These are phyloP conservation scores for Oligia latruncula DNA, from an alignment of 2,888 invertebrate species.

Conservation along the genomic window DNA sequence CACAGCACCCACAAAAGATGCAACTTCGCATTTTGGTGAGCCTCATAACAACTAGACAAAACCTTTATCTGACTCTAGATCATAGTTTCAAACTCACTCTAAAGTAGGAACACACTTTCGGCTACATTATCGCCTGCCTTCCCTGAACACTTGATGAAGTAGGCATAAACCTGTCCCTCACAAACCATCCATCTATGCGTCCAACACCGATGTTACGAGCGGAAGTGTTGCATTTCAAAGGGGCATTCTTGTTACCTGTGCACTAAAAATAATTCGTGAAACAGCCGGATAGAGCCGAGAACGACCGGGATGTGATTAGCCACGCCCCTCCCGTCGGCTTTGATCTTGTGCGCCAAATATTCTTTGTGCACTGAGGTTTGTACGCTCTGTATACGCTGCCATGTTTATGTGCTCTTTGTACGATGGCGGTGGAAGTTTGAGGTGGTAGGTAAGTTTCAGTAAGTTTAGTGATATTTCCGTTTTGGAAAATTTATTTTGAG, in stretches of 20 bases:
- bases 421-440: background rate
- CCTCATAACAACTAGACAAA: background rate
- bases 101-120: background rate
- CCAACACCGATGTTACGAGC: slow-evolving; percentile 80
- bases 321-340: slow-evolving; percentile 79
- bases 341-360: slow-evolving; percentile 80
- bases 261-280: slow-evolving; percentile 83
- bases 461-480: slow-evolving; percentile 5
- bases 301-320: slow-evolving; percentile 76
- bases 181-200: slow-evolving; percentile 64
- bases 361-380: slow-evolving; percentile 64
- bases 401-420: slow-evolving; percentile 42
- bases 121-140: background rate
- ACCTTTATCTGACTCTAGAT: background rate
- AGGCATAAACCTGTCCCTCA: slow-evolving; percentile 57
- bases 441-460: background rate
- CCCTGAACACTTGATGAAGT: slow-evolving; percentile 15
- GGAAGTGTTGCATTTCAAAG: slow-evolving; percentile 89
- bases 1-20: background rate
- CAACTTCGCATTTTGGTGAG: background rate
- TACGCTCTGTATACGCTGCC: slow-evolving; percentile 50
- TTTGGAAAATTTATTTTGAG: background rate
- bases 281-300: slow-evolving; percentile 74
- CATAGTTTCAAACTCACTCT: background rate
- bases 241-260: slow-evolving; percentile 89